phyloP scores from a whole-genome alignment of 2,797 vertebrate species.

The Argentina silus region DNA sequence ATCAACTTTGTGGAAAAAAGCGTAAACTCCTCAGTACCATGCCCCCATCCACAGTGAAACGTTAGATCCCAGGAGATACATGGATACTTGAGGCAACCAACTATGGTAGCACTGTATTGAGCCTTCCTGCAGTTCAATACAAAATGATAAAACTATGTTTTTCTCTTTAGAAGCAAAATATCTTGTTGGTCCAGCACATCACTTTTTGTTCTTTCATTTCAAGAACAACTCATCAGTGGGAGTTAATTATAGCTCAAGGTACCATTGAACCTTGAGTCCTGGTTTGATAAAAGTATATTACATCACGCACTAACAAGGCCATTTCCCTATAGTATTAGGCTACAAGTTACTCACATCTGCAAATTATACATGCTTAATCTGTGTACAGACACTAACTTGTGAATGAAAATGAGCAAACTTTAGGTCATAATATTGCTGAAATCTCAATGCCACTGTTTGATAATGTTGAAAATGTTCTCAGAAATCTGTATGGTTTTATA shows the following conservation, averaged over 20 bases:
- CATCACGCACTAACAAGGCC: conserved; percentile 57
- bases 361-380: conserved; percentile 3
- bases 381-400: neutral
- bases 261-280: conserved; percentile 56
- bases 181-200: conserved; percentile 1
- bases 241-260: conserved; percentile 68
- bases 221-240: conserved; percentile 29
- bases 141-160: conserved; percentile 9
- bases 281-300: conserved; percentile 56
- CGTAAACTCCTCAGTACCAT: conserved; percentile 40
- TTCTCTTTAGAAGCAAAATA: neutral
- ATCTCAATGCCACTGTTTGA: neutral
- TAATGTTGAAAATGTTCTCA: neutral
- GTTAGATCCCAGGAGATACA: neutral
- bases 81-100: neutral
- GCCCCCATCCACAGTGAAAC: conserved; percentile 29
- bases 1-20: conserved; percentile 39
- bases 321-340: conserved; percentile 40
- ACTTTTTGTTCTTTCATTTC: conserved; percentile 22
- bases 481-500: neutral
- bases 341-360: conserved; percentile 34
- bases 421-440: neutral
- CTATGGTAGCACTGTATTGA: neutral
- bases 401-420: neutral
- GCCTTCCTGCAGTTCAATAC: neutral